Evolutionary conservation across 2,113 vertebrate species (phyloP).

Genomic region (Vidua macroura): DNA sequence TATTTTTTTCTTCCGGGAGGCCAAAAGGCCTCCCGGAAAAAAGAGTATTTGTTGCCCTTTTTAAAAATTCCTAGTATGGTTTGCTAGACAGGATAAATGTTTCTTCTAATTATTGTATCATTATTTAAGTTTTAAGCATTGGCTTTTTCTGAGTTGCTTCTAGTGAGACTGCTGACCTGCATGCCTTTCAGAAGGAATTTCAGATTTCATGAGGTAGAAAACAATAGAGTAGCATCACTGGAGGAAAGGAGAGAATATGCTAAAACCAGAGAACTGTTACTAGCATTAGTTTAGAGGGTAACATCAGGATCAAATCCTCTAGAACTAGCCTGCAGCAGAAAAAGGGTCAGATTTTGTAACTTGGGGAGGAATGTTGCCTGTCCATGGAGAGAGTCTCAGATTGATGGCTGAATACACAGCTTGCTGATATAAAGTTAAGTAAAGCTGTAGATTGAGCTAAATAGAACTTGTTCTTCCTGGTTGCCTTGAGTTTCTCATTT

Average conservation of each 20-base stretch:
- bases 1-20: background rate
- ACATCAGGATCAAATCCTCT: background rate
- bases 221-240: accelerated
- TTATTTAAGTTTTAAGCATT: background rate
- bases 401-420: background rate
- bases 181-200: background rate
- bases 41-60: background rate
- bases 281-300: background rate
- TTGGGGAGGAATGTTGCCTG: background rate
- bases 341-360: background rate
- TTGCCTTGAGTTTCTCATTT: background rate
- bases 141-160: background rate
- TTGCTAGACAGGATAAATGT: background rate
- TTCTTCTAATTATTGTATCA: background rate
- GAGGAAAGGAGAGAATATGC: background rate
- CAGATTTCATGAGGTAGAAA: background rate
- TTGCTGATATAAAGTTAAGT: background rate
- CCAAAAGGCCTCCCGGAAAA: background rate
- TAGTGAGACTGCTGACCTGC: background rate
- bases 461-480: background rate
- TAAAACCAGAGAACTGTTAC: background rate
- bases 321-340: background rate
- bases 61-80: background rate
- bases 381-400: background rate
- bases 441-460: background rate